phyloP scores from a whole-genome alignment of 1,140 invertebrate genomes.

The Danaus plexippus region DNA sequence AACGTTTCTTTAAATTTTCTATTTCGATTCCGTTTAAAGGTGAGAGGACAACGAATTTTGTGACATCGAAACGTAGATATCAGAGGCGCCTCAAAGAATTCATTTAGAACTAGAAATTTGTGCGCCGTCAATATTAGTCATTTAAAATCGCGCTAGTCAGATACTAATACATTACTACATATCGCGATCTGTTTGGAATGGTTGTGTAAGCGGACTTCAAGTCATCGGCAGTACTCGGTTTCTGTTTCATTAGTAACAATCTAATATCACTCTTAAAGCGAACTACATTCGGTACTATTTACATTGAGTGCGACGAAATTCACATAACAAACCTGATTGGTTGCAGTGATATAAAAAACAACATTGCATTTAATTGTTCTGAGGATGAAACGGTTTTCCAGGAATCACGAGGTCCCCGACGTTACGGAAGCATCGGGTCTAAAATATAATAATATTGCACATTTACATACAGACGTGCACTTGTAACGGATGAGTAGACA shows the following conservation, averaged over 20 bases:
- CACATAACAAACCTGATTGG: conserved; percentile 9
- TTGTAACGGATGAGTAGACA: conserved; percentile 18
- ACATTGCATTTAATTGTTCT: conserved; percentile 27
- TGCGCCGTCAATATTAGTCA: conserved; percentile 29
- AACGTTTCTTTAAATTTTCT: conserved; percentile 11
- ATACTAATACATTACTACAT: too few relatives aligned
- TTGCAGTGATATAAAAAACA: conserved; percentile 9
- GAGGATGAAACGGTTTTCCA: conserved; percentile 20
- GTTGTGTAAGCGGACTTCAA: conserved; percentile 12
- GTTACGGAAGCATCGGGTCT: conserved; percentile 12
- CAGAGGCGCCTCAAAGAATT: conserved; percentile 40
- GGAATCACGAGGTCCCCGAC: conserved; percentile 8
- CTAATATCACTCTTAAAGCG: conserved; percentile 14
- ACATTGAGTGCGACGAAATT: conserved; percentile 12
- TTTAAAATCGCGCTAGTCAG: too few relatives aligned
- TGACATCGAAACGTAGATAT: conserved; percentile 46
- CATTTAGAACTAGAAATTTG: conserved; percentile 38
- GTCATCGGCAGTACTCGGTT: conserved; percentile 13
- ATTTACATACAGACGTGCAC: conserved; percentile 21
- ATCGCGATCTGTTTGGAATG: conserved; percentile 19
- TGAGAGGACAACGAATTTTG: conserved; percentile 25
- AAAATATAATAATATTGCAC: conserved; percentile 24
- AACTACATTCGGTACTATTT: conserved; percentile 17
- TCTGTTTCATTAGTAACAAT: conserved; percentile 11
- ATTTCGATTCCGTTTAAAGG: too few relatives aligned